Conservation (phyloP, 2,888 invertebrate species). For the Cerastoderma edule region DNA sequence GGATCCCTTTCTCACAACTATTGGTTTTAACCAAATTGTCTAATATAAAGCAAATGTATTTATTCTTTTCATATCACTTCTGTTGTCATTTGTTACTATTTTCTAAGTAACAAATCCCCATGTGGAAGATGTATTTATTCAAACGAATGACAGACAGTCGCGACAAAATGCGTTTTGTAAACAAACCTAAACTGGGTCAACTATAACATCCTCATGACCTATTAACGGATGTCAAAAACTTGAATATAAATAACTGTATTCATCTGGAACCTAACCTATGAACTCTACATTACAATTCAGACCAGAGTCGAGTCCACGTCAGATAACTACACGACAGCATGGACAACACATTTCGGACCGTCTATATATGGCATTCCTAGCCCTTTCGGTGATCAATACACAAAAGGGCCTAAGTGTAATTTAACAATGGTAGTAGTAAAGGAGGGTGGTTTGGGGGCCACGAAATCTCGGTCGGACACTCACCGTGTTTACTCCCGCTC, state of each 20-base stretch:
- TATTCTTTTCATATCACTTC: too few relatives aligned
- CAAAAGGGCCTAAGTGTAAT: slow-evolving; percentile 17
- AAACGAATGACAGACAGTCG: too few relatives aligned
- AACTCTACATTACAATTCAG: neutral
- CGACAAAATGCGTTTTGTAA: neutral
- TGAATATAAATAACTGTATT: neutral
- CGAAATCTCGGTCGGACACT: slow-evolving; percentile 43
- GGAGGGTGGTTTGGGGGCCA: slow-evolving; percentile 22
- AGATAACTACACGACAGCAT: neutral
- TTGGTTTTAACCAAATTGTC: neutral
- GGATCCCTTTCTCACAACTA: too few relatives aligned
- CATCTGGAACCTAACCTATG: neutral
- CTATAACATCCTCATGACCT: neutral
- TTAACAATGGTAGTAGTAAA: neutral
- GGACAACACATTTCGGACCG: neutral
- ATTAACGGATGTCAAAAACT: too few relatives aligned
- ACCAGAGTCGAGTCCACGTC: neutral
- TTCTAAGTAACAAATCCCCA: too few relatives aligned
- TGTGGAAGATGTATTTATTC: too few relatives aligned
- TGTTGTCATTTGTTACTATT: too few relatives aligned
- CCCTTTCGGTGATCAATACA: neutral
- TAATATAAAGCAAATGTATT: too few relatives aligned
- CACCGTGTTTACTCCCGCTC: slow-evolving; percentile 77
- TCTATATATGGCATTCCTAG: neutral
- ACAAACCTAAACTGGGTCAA: neutral